Conservation (phyloP, 2,113 vertebrate genomes). For the Menidia beryllina region DNA sequence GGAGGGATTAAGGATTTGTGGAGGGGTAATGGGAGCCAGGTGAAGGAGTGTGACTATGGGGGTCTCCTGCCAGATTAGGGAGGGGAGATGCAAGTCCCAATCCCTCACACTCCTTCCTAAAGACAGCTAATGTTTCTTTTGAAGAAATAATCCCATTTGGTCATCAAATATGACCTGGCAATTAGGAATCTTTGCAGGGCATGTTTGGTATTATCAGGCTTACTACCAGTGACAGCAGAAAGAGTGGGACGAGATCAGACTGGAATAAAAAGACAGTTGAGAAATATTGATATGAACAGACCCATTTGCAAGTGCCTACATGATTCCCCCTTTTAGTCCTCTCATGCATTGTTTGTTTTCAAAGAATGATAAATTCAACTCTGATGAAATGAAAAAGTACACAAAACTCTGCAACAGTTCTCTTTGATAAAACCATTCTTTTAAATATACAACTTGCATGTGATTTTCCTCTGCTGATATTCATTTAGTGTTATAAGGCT, state of each 20-base stretch:
- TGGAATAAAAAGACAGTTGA: not conserved
- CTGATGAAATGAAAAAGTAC: not conserved
- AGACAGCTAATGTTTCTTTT: constrained; percentile 82
- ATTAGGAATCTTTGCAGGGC: constrained; percentile 69
- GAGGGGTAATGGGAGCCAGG: constrained; percentile 80
- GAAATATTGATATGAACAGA: not conserved
- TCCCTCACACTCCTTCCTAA: constrained; percentile 75
- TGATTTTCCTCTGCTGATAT: no score
- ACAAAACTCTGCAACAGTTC: not conserved
- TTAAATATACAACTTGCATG: not conserved
- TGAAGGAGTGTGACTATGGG: constrained; percentile 79
- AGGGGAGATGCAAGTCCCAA: constrained; percentile 46
- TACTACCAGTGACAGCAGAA: constrained; percentile 52
- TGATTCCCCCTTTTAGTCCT: no score
- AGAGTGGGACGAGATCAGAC: not conserved
- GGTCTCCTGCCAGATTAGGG: constrained; percentile 77
- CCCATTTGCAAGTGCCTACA: not conserved
- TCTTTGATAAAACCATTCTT: not conserved
- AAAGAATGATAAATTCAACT: not conserved
- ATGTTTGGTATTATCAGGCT: constrained; percentile 69
- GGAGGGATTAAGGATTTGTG: constrained; percentile 80
- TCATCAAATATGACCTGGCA: constrained; percentile 66
- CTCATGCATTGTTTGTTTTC: not conserved
- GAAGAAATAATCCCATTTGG: constrained; percentile 80
- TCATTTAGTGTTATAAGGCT: no score